phyloP scores from a whole-genome alignment of 1,140 invertebrate genomes.

The Rhopalosiphum maidis region DNA sequence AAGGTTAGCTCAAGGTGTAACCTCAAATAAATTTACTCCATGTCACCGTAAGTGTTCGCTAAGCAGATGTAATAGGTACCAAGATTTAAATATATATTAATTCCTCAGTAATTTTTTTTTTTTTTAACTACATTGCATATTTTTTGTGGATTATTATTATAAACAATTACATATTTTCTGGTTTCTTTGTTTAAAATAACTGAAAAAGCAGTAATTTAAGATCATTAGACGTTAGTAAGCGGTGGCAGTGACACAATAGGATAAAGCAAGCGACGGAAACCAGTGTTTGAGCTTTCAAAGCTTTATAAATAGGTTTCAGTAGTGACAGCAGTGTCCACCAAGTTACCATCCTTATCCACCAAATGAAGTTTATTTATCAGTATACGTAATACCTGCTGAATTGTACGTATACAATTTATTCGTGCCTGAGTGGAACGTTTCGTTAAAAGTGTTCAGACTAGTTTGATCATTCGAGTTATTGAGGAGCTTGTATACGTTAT shows the following conservation, averaged over 20 bases:
- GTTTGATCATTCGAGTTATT: conserved; percentile 42
- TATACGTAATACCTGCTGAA: not conserved
- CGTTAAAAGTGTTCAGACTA: conserved; percentile 49
- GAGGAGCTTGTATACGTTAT: conserved; percentile 37
- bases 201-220: not conserved
- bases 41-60: not conserved
- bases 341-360: not conserved
- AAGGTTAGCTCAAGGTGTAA: not conserved
- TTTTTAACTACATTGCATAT: not conserved
- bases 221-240: not conserved
- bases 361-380: not conserved
- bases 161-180: no score
- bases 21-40: not conserved
- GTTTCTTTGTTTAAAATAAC: not conserved
- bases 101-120: not conserved
- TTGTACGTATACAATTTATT: conserved; percentile 49
- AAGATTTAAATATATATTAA: not conserved
- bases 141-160: not conserved
- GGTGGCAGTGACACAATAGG: not conserved
- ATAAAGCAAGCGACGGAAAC: not conserved
- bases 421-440: conserved; percentile 43
- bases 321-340: not conserved
- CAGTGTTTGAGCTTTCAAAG: not conserved
- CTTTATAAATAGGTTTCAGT: not conserved
- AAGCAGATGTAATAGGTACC: not conserved